A percentile compares a stretch with the other conserved stretches of the same genome.
Evolutionary conservation across 2,797 vertebrate genomes (phyloP).

Genomic region (Poecile montanus): DNA sequence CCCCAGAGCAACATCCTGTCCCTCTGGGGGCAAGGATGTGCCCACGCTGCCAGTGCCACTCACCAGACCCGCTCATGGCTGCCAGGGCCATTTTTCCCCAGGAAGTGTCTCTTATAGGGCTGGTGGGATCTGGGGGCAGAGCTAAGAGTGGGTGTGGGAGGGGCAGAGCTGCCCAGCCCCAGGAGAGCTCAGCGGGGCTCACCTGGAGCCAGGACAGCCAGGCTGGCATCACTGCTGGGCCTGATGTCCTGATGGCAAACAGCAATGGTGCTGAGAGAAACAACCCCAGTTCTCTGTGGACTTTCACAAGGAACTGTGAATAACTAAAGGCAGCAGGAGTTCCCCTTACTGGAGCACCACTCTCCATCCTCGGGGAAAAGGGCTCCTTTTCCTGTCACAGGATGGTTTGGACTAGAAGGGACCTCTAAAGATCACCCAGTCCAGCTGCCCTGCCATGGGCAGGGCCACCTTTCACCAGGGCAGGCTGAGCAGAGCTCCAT

Average conservation of each 20-base stretch:
- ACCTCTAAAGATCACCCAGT: background rate
- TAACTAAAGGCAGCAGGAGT: background rate
- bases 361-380: background rate
- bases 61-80: background rate
- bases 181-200: background rate
- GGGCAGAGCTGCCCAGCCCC: background rate
- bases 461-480: background rate
- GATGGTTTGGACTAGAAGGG: background rate
- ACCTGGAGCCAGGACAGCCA: background rate
- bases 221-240: background rate
- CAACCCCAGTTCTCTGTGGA: rapidly evolving
- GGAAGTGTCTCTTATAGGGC: rapidly evolving
- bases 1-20: background rate
- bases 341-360: background rate
- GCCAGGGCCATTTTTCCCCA: background rate
- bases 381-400: background rate
- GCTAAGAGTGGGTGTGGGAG: background rate
- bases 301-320: background rate
- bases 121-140: background rate
- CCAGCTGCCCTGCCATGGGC: background rate
- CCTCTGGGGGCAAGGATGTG: background rate
- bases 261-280: background rate
- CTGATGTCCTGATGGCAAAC: background rate
- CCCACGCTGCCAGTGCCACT: background rate
- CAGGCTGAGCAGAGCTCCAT: background rate